These are phyloP conservation scores for Metacarcinus magister DNA, from an alignment of 2,888 invertebrate species.

Conservation along the genomic window DNA sequence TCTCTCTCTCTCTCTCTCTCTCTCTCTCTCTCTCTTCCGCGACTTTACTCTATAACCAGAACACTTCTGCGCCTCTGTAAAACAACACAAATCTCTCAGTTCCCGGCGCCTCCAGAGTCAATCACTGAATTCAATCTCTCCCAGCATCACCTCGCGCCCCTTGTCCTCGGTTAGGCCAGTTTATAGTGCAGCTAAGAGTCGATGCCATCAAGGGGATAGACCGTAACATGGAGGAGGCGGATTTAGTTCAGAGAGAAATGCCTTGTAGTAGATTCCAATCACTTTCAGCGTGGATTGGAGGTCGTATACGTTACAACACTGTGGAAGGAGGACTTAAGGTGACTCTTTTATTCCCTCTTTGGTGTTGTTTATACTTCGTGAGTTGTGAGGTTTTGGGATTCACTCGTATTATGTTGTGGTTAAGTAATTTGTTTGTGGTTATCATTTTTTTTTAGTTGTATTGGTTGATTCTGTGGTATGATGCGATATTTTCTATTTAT, in stretches of 20 bases:
- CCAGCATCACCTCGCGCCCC: background rate
- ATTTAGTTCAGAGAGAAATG: background rate
- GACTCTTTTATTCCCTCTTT: background rate
- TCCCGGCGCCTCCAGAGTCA: background rate
- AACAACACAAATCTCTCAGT: background rate
- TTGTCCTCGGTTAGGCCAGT: background rate
- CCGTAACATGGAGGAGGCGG: background rate
- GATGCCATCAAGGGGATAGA: background rate
- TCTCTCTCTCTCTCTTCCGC: background rate
- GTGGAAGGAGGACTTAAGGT: background rate
- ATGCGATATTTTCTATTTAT: too few species aligned
- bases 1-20: slow-evolving; percentile 50
- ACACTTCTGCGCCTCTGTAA: background rate
- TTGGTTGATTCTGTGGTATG: too few species aligned
- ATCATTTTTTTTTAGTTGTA: too few species aligned
- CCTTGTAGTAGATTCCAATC: background rate
- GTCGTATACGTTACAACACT: background rate
- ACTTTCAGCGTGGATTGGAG: background rate
- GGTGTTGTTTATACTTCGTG: background rate
- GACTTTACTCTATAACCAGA: background rate
- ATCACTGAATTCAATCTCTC: background rate
- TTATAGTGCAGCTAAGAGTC: slow-evolving; percentile 31
- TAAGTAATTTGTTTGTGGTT: too few species aligned
- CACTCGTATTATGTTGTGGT: too few species aligned
- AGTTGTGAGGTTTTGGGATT: background rate